Evolutionary conservation across 2,797 vertebrate species (phyloP), one percentile per base, ranked within the genome.

Genomic region (Danio kyathit): DNA sequence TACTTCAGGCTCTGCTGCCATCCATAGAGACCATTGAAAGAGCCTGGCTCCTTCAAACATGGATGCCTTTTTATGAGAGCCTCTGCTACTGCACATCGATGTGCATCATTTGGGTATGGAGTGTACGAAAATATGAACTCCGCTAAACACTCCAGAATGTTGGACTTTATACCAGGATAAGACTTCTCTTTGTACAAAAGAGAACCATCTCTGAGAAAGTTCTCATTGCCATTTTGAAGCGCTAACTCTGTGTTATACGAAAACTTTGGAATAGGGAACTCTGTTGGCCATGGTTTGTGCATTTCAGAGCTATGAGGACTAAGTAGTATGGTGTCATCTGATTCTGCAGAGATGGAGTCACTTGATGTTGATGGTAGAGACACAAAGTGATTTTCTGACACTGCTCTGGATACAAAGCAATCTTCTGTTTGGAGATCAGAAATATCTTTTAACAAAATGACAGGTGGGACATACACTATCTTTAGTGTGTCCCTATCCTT

Each of bases 401-500:
- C 29, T 29, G 29, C 29, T 29, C 29, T 29, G 29, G 29, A 29
- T 29, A 29, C 29, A 29, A 29, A 29, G 29, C 29, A 29, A 29
- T 29, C 29, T 29, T 29, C 29, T 29, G 29, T 29, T 29, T 29
- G 29, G 3, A 29, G 29, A 1, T 29, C 29, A 29, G 29, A 29
- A 29, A 29, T n/a, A 44, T 63, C 19, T 57, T 64, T 56, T 1
- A 81, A 64, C 46, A 73, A 56, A 65, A 81, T 16, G 43, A 65
- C 60, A 66, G 71, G 51, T 48, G 70, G 79, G 44, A 56, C 60
- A 43, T 81, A 81, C 48, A 81, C 79, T 59, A 81, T 6, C 41
- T 81, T 81, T 51, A 81, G 79, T 76, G 79, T 81, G 63, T 81
- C 72, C 29, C 21, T 81, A 69, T 81, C 52, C n/a, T 75, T 52